A percentile compares a stretch with the other conserved stretches of the same genome.
These are phyloP conservation scores for Standfussiana lucernea DNA, from an alignment of 2,888 invertebrate species.

Conservation along the genomic window DNA sequence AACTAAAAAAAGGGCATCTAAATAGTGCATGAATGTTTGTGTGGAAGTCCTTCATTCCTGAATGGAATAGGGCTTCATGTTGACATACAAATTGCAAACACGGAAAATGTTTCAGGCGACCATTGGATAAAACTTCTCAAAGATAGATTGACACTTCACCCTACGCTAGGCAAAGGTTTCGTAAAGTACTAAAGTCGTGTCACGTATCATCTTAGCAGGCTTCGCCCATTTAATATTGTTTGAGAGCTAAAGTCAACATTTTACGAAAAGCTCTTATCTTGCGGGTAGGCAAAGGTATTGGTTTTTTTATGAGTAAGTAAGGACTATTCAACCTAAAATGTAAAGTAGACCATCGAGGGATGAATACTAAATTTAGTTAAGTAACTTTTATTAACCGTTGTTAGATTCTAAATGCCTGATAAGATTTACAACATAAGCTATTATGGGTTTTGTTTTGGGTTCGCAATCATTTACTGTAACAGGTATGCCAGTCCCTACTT, in stretches of 20 bases:
- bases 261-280: slow-evolving; percentile 23
- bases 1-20: background rate
- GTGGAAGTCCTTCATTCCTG: too few relatives aligned
- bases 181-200: slow-evolving; percentile 35
- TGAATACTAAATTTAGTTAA: slow-evolving; percentile 32
- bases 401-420: background rate
- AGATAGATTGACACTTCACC: slow-evolving; percentile 12
- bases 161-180: slow-evolving; percentile 4
- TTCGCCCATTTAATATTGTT: slow-evolving; percentile 29
- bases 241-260: slow-evolving; percentile 31
- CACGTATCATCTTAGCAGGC: slow-evolving; percentile 42
- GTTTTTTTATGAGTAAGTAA: slow-evolving; percentile 4
- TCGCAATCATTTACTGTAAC: background rate
- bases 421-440: background rate
- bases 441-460: background rate
- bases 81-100: slow-evolving; percentile 3
- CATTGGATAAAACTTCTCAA: background rate
- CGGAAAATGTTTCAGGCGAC: background rate
- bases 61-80: background rate
- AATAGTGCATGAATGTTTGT: background rate
- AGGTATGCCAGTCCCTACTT: background rate
- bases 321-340: slow-evolving; percentile 18
- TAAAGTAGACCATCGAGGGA: slow-evolving; percentile 8
- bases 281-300: slow-evolving; percentile 10
- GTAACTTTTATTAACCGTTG: slow-evolving; percentile 17